phyloP scores from a whole-genome alignment of 2,797 vertebrate species.

The Eidolon dupreanum region DNA sequence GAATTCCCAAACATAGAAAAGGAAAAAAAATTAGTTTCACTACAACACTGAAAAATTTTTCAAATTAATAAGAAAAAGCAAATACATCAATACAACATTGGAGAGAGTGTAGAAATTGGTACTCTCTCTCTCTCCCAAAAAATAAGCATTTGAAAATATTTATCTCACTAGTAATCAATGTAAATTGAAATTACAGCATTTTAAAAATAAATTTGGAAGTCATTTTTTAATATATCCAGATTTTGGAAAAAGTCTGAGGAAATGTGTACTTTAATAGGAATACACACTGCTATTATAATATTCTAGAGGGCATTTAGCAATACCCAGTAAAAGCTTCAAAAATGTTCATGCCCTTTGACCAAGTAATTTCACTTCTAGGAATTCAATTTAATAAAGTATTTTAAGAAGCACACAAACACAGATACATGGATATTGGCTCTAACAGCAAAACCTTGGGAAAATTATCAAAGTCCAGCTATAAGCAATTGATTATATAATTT shows the following conservation, averaged over 20 bases:
- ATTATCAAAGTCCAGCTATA: background rate
- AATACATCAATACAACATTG: background rate
- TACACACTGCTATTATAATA: background rate
- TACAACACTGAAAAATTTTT: background rate
- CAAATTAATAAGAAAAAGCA: background rate
- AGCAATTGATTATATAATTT: background rate
- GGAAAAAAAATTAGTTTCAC: background rate
- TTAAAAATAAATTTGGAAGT: background rate
- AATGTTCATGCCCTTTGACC: background rate
- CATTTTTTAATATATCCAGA: background rate
- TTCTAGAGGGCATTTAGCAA: background rate
- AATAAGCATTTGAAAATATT: slow-evolving; percentile 29
- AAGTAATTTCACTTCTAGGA: slow-evolving; percentile 40
- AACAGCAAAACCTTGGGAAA: background rate
- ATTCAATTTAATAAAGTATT: slow-evolving; percentile 7
- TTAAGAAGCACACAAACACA: slow-evolving; percentile 21
- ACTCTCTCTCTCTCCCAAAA: background rate
- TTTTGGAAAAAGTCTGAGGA: background rate
- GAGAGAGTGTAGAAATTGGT: background rate
- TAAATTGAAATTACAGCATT: slow-evolving; percentile 29
- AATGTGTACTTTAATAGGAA: background rate
- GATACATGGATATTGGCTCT: background rate
- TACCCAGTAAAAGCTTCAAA: background rate
- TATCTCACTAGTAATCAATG: background rate
- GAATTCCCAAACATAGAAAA: background rate